Base-by-base conservation (phyloP, 2,888 invertebrate genomes). In the Caenorhabditis sinica region DNA sequence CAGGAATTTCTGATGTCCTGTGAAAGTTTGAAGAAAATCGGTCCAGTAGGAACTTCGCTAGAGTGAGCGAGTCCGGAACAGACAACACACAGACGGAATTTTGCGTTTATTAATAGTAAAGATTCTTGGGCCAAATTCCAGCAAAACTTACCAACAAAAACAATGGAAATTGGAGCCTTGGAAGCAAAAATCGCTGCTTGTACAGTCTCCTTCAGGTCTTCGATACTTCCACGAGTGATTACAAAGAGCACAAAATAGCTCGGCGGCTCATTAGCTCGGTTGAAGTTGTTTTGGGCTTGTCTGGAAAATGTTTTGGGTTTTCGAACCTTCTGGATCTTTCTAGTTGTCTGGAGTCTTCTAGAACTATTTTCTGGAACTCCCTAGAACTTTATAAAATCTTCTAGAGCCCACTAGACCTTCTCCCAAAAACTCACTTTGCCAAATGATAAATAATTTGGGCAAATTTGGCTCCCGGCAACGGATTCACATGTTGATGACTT, bases 391-490 rank as follows among this genome's bases (percentile, higher is more conserved):
- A n/a, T n/a, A n/a, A n/a, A n/a, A n/a, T n/a, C 33, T n/a, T n/a
- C n/a, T n/a, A n/a, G n/a, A n/a, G n/a, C n/a, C n/a, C n/a, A n/a
- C n/a, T n/a, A n/a, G n/a, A n/a, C n/a, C n/a, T n/a, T n/a, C n/a
- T n/a, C n/a, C n/a, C n/a, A 40, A 40, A 6, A 15, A 61, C 72
- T 63, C 65, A 90, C 90, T 89, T 90, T 25, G 90, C 86, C 53
- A 89, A 79, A 76, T 90, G 89, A 84, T 90, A 90, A 45, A 90
- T 90, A 76, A 90, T 89, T 74, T 90, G 90, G 0, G 90, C 85
- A 20, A 90, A 87, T 58, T 90, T 89, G 2, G 90, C 90, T 20
- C 81, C 83, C 51, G 86, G 61, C 30, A 90, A 63, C 20, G 90
- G 90, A 56, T 89, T 87, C 23, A 89, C 87, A 43, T 80, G 81